Evolutionary conservation across 2,888 invertebrate species (phyloP).

Genomic region (Horisme vitalbata): DNA sequence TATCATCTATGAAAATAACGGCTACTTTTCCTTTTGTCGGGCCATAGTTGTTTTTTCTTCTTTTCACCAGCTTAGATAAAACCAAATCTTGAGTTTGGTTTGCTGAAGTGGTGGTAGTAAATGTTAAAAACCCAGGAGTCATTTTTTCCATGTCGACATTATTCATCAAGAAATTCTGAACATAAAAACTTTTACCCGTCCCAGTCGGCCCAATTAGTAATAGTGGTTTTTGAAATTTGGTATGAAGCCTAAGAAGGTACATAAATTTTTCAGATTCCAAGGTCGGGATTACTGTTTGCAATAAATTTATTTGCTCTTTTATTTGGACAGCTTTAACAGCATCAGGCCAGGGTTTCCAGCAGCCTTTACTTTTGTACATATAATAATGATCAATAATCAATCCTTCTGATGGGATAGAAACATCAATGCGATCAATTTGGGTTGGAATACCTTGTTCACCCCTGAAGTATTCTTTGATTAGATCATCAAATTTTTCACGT

Average conservation of each 20-base stretch:
- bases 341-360: conserved; percentile 94
- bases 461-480: conserved; percentile 79
- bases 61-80: conserved; percentile 86
- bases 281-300: conserved; percentile 92
- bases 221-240: conserved; percentile 86
- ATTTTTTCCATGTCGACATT: conserved; percentile 86
- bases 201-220: conserved; percentile 92
- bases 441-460: conserved; percentile 68
- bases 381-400: conserved; percentile 92
- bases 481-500: conserved; percentile 85
- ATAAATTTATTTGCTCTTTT: conserved; percentile 84
- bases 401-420: conserved; percentile 90
- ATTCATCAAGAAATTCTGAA: conserved; percentile 88
- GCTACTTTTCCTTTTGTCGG: conserved; percentile 87
- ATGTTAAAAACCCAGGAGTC: conserved; percentile 90
- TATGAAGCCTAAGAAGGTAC: conserved; percentile 88
- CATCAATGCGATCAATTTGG: conserved; percentile 86
- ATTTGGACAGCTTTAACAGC: conserved; percentile 81
- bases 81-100: conserved; percentile 92
- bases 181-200: conserved; percentile 93
- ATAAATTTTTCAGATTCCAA: conserved; percentile 92
- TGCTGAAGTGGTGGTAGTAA: conserved; percentile 91
- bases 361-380: conserved; percentile 90
- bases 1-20: conserved; percentile 93
- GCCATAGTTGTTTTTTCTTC: conserved; percentile 88